A percentile compares a stretch with the other conserved stretches of the same genome.
phyloP scores from a whole-genome alignment of 1,140 invertebrate species.

The Leptinotarsa defecta region DNA sequence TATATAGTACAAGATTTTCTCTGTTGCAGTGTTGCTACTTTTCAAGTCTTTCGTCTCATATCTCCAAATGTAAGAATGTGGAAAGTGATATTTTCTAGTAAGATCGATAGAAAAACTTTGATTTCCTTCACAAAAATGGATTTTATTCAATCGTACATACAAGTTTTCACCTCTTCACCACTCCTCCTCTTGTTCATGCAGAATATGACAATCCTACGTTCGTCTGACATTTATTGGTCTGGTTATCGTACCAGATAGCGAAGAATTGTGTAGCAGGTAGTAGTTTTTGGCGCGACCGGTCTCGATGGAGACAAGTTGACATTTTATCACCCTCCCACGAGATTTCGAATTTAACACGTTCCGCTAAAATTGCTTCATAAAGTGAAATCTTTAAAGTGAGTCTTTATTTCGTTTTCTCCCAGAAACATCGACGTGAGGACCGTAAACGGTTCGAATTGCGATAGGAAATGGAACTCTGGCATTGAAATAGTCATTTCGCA shows the following conservation, averaged over 20 bases:
- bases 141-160: background rate
- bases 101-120: no score
- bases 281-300: constrained; percentile 4
- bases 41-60: no score
- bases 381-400: constrained; percentile 3
- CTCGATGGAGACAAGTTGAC: background rate
- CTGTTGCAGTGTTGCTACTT: no score
- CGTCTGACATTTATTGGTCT: constrained; percentile 5
- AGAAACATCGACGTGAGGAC: constrained; percentile 2
- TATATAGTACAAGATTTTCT: no score
- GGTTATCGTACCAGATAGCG: background rate
- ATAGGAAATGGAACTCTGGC: background rate
- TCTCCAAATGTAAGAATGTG: no score
- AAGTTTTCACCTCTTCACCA: background rate
- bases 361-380: constrained; percentile 3
- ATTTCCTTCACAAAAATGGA: no score
- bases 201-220: background rate
- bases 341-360: constrained; percentile 6
- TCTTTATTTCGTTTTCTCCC: background rate
- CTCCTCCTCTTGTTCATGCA: background rate
- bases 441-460: background rate
- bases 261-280: constrained; percentile 6
- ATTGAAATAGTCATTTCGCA: background rate
- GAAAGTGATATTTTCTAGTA: no score
- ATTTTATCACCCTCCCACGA: constrained; percentile 1